These are phyloP conservation scores for Microtus montanus DNA, from an alignment of 2,113 vertebrate species.

Conservation along the genomic window DNA sequence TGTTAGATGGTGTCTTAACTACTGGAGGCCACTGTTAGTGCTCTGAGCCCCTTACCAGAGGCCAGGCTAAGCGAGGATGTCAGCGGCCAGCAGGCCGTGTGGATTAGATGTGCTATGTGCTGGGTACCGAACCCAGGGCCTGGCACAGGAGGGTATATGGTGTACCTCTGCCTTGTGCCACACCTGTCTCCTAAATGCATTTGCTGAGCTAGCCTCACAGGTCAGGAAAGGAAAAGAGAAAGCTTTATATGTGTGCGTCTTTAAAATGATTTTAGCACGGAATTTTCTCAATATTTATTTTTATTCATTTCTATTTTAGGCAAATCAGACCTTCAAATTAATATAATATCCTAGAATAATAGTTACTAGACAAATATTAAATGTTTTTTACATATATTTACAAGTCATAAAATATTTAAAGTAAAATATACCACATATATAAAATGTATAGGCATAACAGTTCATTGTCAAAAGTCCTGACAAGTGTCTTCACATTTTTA, in stretches of 20 bases:
- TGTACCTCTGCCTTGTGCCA: not conserved
- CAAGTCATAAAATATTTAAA: not conserved
- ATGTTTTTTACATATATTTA: conserved; percentile 14
- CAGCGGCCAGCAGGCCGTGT: not conserved
- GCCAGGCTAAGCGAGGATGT: not conserved
- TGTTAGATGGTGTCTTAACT: not conserved
- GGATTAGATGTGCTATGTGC: not conserved
- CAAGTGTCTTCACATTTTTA: not conserved
- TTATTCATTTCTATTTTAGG: conserved; percentile 13
- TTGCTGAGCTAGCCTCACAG: not conserved
- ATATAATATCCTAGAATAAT: not conserved
- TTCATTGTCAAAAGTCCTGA: not conserved
- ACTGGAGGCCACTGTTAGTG: not conserved
- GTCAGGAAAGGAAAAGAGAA: not conserved
- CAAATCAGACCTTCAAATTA: not conserved
- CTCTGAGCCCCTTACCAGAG: not conserved
- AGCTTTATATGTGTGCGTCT: not conserved
- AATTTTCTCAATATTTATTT: not conserved
- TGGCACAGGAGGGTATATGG: not conserved
- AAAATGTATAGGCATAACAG: not conserved
- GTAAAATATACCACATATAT: not conserved
- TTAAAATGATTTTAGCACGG: conserved; percentile 2
- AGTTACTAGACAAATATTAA: not conserved
- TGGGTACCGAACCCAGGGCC: not conserved
- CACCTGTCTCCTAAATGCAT: not conserved